phyloP scores from a whole-genome alignment of 2,888 invertebrate species.

The Cephus pulcher region DNA sequence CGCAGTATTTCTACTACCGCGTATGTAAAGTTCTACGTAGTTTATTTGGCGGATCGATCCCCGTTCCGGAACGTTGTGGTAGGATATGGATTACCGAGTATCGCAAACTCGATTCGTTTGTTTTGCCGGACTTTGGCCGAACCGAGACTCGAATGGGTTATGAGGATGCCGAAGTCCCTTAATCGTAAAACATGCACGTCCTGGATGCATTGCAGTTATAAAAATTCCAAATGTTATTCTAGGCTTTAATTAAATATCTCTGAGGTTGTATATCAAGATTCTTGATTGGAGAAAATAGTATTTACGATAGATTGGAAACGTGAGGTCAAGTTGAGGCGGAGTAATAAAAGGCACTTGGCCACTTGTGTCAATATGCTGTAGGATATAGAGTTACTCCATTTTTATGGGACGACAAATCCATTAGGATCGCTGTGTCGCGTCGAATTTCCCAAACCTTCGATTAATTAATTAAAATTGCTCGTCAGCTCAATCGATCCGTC shows the following conservation, averaged over 20 bases:
- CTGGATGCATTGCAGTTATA: background rate
- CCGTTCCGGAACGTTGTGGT: background rate
- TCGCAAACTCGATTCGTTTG: background rate
- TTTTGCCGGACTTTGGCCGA: background rate
- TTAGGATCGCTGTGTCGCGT: background rate
- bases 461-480: slow-evolving; percentile 26
- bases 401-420: slow-evolving; percentile 23
- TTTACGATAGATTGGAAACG: background rate
- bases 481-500: slow-evolving; percentile 19
- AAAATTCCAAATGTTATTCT: background rate
- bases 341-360: background rate
- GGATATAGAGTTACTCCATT: slow-evolving; percentile 24
- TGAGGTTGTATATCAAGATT: background rate
- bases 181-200: background rate
- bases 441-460: slow-evolving; percentile 8
- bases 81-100: slow-evolving; percentile 32
- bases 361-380: slow-evolving; percentile 8
- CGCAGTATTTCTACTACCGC: slow-evolving; percentile 23
- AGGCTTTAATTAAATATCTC: background rate
- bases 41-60: slow-evolving; percentile 42
- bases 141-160: background rate
- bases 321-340: background rate
- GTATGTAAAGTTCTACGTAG: slow-evolving; percentile 31
- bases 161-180: background rate
- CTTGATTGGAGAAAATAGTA: background rate